These are phyloP conservation scores for Phycodurus eques DNA, from an alignment of 2,113 vertebrate species.

Conservation along the genomic window DNA sequence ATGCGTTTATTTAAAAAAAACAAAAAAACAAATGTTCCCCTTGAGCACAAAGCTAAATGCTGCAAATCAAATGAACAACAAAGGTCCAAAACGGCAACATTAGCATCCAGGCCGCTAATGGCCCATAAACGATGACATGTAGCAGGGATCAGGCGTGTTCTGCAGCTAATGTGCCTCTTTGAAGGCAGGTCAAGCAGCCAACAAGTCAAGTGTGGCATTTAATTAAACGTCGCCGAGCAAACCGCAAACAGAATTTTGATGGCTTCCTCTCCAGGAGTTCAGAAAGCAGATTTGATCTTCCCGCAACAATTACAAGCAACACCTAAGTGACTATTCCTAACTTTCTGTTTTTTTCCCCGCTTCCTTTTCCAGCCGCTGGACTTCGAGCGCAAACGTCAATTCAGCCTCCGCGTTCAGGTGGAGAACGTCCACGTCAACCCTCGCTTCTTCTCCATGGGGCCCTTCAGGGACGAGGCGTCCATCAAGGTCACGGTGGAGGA, in stretches of 20 bases:
- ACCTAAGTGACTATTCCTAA: too few relatives aligned
- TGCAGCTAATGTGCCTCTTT: background rate
- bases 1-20: too few relatives aligned
- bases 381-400: slow-evolving; percentile 85
- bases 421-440: slow-evolving; percentile 83
- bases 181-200: background rate
- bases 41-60: too few relatives aligned
- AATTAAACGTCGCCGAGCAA: background rate
- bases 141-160: background rate
- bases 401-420: slow-evolving; percentile 87
- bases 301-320: too few relatives aligned
- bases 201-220: background rate
- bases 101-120: background rate
- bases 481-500: slow-evolving; percentile 88
- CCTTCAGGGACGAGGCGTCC: slow-evolving; percentile 86
- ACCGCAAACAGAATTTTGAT: background rate
- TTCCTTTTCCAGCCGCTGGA: slow-evolving; percentile 78
- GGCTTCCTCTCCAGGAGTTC: background rate
- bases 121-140: background rate
- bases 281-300: too few relatives aligned
- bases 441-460: slow-evolving; percentile 82
- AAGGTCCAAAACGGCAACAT: too few relatives aligned
- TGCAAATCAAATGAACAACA: too few relatives aligned
- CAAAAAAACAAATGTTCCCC: too few relatives aligned
- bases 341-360: background rate